Base-by-base conservation (phyloP, 1,140 invertebrate species). In the Leptopilina boulardi region DNA sequence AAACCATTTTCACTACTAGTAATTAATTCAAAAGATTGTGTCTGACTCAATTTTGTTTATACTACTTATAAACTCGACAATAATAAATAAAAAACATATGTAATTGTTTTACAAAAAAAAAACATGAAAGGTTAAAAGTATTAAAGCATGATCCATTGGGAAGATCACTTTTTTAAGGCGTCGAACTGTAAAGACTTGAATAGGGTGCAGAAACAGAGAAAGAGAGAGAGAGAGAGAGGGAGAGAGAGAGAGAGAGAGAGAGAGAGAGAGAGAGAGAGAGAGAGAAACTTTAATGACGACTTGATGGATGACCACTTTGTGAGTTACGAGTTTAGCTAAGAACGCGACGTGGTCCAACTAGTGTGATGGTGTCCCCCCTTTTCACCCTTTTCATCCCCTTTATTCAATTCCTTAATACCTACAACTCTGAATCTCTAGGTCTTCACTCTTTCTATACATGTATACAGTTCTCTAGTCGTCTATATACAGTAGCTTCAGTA, bases 391-490 rank as follows among this genome's bases (percentile, higher is more conserved):
- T n/a, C n/a, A n/a, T 21, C 56, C 56, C 23, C 23, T 59, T n/a
- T n/a, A n/a, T n/a, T 59, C 56, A 59, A 59, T 59, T 59, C 56
- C 56, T 59, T 59, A 59, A 59, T 59, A 59, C 56, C 56, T 15
- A 59, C 23, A 59, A 15, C 56, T 59, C 21, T 2, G 56, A 59
- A 19, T 56, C 18, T 56, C 19, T 56, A 56, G 54, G 56, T 59
- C 56, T 26, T 26, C 23, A 59, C 54, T 26, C 56, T 59, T 13
- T 21, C 21, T 26, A 13, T 26, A 9, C 54, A 21, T 21, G 54
- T 56, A 1, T 2, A 21, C 21, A 23, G 5, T 6, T 59, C 10
- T 59, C 11, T 23, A 19, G 56, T 59, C 56, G 15, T 59, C 21
- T 59, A 10, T 13, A n/a, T n/a, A n/a, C n/a, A n/a, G n/a, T n/a